Evolutionary conservation across 2,888 invertebrate genomes (phyloP).

Genomic region (Andrena chrysosceles): DNA sequence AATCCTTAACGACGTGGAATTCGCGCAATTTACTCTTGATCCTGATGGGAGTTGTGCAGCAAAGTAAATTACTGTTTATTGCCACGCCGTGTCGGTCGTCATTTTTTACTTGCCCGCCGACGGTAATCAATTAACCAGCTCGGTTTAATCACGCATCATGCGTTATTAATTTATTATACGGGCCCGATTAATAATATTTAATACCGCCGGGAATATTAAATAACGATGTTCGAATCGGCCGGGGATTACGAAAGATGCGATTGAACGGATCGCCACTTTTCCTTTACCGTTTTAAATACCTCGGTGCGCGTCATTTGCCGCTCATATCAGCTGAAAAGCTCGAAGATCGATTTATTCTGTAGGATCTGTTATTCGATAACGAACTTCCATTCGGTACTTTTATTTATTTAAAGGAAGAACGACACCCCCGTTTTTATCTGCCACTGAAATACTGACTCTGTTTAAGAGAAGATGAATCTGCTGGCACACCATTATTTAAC

Average conservation of each 20-base stretch:
- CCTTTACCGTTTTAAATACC: conserved; percentile 1
- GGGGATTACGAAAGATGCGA: conserved; percentile 1
- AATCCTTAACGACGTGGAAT: conserved; percentile 44
- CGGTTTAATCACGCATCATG: conserved; percentile 55
- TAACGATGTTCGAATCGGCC: conserved; percentile 37
- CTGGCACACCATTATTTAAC: neutral
- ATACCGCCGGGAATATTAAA: conserved; percentile 49
- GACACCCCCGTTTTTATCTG: neutral
- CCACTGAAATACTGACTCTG: neutral
- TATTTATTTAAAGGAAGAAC: too few species aligned
- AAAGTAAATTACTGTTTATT: conserved; percentile 59
- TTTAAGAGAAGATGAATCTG: neutral
- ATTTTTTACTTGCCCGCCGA: conserved; percentile 33
- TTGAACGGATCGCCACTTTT: neutral
- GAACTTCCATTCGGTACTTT: too few species aligned
- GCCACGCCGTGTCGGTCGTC: conserved; percentile 28
- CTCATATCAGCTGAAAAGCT: neutral
- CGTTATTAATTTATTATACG: conserved; percentile 61
- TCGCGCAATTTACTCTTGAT: conserved; percentile 47
- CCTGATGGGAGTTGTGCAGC: conserved; percentile 35
- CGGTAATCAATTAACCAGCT: conserved; percentile 59
- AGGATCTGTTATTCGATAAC: neutral
- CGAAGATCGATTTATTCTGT: neutral
- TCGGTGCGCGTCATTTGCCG: neutral
- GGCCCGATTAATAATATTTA: conserved; percentile 51